A percentile compares a stretch with the other conserved stretches of the same genome.
These are phyloP conservation scores for Himalopsyche japonica DNA, from an alignment of 2,888 invertebrate species.

Conservation along the genomic window DNA sequence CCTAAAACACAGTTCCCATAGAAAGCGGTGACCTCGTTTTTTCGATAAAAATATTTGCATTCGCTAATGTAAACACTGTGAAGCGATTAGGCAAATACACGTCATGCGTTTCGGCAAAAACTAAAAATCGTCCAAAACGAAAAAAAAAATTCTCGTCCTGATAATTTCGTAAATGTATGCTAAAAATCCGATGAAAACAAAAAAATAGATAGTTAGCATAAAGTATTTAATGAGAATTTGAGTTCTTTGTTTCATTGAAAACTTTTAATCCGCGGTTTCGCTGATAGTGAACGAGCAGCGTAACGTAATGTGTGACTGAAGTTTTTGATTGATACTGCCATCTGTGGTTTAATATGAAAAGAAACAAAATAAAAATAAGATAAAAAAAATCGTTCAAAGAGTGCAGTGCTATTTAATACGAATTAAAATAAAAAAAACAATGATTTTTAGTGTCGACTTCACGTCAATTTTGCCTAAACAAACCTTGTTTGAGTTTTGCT, in stretches of 20 bases:
- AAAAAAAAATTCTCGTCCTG: not conserved
- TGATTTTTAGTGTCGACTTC: too few species aligned
- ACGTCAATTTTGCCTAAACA: too few species aligned
- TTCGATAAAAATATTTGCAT: not conserved
- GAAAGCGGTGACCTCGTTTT: not conserved
- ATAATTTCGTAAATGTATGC: not conserved
- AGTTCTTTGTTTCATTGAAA: not conserved
- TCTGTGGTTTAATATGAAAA: too few species aligned
- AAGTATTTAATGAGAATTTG: not conserved
- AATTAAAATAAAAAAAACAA: too few species aligned
- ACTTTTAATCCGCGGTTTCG: not conserved
- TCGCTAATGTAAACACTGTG: not conserved
- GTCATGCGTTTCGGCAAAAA: not conserved
- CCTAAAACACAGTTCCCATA: not conserved
- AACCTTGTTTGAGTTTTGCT: too few species aligned
- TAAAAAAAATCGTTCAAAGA: too few species aligned
- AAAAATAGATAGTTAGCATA: not conserved
- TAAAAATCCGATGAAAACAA: not conserved
- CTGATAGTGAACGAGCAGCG: too few species aligned
- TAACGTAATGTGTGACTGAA: too few species aligned
- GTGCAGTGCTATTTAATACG: too few species aligned
- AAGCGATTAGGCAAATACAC: not conserved
- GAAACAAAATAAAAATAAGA: too few species aligned
- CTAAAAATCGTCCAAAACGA: not conserved
- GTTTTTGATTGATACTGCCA: too few species aligned